Conservation (phyloP, 1,140 invertebrate species). For the Leguminivora glycinivorella region DNA sequence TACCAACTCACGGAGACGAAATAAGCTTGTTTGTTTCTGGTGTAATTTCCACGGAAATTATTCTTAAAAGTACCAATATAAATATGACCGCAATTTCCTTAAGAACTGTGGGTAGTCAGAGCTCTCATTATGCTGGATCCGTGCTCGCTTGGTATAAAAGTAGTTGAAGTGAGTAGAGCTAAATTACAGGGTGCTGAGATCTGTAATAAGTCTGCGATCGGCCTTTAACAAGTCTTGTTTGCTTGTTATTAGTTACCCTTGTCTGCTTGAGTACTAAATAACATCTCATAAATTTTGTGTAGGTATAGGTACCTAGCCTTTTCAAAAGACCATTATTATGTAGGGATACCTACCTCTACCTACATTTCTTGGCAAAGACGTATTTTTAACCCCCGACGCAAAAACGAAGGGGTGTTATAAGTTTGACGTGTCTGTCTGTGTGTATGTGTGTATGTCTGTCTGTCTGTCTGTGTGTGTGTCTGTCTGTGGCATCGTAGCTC, state of each 20-base stretch:
- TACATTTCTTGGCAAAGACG: too few species aligned
- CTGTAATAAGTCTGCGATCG: constrained; percentile 20
- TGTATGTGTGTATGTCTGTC: too few species aligned
- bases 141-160: background rate
- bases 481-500: too few species aligned
- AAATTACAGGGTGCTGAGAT: constrained; percentile 16
- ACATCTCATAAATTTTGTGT: background rate
- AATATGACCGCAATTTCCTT: background rate
- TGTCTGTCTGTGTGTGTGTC: too few species aligned
- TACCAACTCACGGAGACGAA: background rate
- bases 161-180: background rate
- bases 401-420: too few species aligned
- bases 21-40: constrained; percentile 15
- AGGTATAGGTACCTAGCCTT: background rate
- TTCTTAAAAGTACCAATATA: background rate
- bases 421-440: too few species aligned
- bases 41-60: background rate
- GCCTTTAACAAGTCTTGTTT: constrained; percentile 27
- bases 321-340: too few species aligned
- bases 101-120: background rate
- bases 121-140: background rate
- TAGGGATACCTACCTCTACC: too few species aligned
- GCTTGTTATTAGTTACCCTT: constrained; percentile 16
- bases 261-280: constrained; percentile 2
- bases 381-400: too few species aligned